Evolutionary conservation across 2,797 vertebrate species (phyloP).

Genomic region (Gallinago nigripennis): DNA sequence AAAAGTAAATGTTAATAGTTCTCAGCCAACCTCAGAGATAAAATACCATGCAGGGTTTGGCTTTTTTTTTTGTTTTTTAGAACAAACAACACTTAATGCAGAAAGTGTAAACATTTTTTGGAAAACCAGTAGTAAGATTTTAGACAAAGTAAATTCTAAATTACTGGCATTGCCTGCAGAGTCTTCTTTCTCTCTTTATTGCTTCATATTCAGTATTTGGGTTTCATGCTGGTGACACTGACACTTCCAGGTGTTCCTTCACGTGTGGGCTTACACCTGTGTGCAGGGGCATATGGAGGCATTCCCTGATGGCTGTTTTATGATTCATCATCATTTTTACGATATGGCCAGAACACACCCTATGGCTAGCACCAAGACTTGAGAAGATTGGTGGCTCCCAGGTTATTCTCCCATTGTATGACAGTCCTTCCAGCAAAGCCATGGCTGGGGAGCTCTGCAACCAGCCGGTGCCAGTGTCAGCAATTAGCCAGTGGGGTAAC

Average conservation of each 20-base stretch:
- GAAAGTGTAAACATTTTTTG: not conserved
- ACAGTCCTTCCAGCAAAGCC: not conserved
- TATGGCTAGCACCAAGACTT: not conserved
- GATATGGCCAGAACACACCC: not conserved
- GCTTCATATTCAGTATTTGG: not conserved
- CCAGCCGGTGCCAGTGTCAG: no score
- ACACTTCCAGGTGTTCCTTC: not conserved
- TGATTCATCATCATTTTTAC: not conserved
- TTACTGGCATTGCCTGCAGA: not conserved
- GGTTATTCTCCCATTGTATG: not conserved
- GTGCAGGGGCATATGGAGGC: not conserved
- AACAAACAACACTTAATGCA: no score
- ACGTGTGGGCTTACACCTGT: not conserved
- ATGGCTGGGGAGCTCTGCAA: not conserved
- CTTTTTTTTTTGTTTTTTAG: not conserved
- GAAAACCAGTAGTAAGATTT: not conserved
- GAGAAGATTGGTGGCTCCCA: not conserved
- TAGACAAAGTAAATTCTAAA: not conserved
- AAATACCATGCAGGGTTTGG: not conserved
- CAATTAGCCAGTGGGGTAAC: not conserved
- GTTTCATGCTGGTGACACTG: not conserved
- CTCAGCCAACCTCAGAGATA: not conserved
- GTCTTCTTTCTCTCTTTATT: not conserved
- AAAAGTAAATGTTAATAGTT: not conserved
- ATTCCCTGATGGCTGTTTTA: not conserved